Percentiles rank a stretch among this genome's conserved stretches.
Conservation (phyloP, 92 coral and sea anemone genomes). For the Porites rus region DNA sequence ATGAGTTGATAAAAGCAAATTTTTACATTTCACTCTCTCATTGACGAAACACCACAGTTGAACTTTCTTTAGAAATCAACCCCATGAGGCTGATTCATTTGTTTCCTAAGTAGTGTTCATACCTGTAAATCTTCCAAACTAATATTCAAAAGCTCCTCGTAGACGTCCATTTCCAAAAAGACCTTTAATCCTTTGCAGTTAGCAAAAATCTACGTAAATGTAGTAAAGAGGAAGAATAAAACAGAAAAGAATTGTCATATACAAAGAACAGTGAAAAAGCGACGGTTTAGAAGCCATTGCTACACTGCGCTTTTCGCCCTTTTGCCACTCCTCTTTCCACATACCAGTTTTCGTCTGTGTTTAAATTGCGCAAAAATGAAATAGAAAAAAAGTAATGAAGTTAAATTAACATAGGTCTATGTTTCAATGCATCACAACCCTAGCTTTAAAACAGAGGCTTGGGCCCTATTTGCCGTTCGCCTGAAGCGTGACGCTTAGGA, state of each 20-base stretch:
- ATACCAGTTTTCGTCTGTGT: not conserved
- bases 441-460: no score
- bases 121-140: conserved; percentile 69
- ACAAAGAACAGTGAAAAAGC: not conserved
- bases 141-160: conserved; percentile 59
- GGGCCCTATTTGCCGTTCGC: no score
- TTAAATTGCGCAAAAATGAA: not conserved
- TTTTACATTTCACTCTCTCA: no score
- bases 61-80: no score
- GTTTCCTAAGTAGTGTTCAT: not conserved
- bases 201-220: conserved; percentile 28
- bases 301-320: not conserved
- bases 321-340: no score
- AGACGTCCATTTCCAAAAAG: conserved; percentile 65
- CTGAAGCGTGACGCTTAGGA: no score
- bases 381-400: no score
- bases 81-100: no score
- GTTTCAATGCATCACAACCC: no score
- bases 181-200: conserved; percentile 54
- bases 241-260: not conserved
- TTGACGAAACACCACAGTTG: no score
- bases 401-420: no score
- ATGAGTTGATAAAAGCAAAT: no score
- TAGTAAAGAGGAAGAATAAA: not conserved
- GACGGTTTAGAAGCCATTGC: not conserved